Evolutionary conservation across 2,888 invertebrate genomes (phyloP).

Genomic region (Mythimna vitellina): DNA sequence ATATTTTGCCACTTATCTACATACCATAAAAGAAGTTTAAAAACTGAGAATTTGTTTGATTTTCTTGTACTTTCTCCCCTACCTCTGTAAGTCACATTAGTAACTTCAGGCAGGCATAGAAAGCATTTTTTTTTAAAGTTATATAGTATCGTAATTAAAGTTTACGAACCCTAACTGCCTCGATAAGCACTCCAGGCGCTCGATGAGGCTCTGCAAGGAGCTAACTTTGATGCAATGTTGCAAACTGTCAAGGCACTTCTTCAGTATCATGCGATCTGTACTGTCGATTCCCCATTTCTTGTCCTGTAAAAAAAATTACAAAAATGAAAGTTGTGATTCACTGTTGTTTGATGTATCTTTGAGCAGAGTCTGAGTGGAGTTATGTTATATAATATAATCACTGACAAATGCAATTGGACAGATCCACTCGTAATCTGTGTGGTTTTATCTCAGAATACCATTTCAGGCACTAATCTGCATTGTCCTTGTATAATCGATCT

Average conservation of each 20-base stretch:
- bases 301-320: slow-evolving; percentile 90
- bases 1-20: background rate
- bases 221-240: slow-evolving; percentile 98
- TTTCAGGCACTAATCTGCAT: too few species aligned
- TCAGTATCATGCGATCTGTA: slow-evolving; percentile 95
- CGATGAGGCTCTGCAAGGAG: slow-evolving; percentile 97
- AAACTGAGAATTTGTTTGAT: background rate
- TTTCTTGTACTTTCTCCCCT: background rate
- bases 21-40: background rate
- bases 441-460: too few species aligned
- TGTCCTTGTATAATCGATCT: too few species aligned
- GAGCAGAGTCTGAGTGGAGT: too few species aligned
- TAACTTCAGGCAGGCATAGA: background rate
- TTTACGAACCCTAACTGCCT: slow-evolving; percentile 94
- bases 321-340: background rate
- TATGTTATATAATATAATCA: too few species aligned
- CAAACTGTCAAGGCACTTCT: slow-evolving; percentile 97
- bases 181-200: slow-evolving; percentile 97
- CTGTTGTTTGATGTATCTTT: too few species aligned
- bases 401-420: too few species aligned
- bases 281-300: slow-evolving; percentile 97
- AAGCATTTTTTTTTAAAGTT: background rate
- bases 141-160: slow-evolving; percentile 18
- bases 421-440: too few species aligned
- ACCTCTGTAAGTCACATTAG: background rate